Base-by-base conservation (phyloP, 2,797 vertebrate species). In the Uromys caudimaculatus region DNA sequence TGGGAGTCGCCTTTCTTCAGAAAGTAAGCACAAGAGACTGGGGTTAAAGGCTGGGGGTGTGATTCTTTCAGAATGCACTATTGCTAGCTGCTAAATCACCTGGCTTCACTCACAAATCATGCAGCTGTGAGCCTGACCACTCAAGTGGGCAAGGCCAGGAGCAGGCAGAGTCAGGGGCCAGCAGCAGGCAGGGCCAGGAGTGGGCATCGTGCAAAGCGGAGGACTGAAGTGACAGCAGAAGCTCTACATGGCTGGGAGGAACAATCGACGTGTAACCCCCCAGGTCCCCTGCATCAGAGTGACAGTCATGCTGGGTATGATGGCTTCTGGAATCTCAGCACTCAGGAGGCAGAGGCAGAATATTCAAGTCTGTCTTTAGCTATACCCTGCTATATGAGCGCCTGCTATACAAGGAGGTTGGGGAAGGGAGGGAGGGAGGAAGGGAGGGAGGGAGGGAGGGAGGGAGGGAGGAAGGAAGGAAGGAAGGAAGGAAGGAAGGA, bases 231-330 rank as follows among this genome's bases (percentile, higher is more conserved):
- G 5, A 12, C 4, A 44, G 21, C 41, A 38, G 50, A 2, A 44
- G 54, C 60, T 24, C 35, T 1, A 23, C 29, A 3, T 60, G 12
- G 41, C 4, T 2, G 38, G 41, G 24, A 12, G 11, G 38, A 67
- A 44, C 21, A 3, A 2, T 1, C 4, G 3, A 9, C 0, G 0
- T 13, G 23, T 41, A 47, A 23, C 58, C 11, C 23, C 58, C 50
- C 1, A 3, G 54, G 12, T 38, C 71, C 16, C 62, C 54, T 24
- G 69, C 16, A 0, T 9, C 58, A 32, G 41, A n/a, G 5, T 1
- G 19, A 38, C 0, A n/a, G 44, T 6, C 10, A 11, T 21, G 64
- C 67, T 73, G 38, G n/a, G 56, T 32, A 1, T 13, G 27, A 21
- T 23, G 29, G 21, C 21, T n/a, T 60, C 32, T n/a, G 56, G 27